Conservation (phyloP, 2,888 invertebrate genomes). For the Drosophila recens region DNA sequence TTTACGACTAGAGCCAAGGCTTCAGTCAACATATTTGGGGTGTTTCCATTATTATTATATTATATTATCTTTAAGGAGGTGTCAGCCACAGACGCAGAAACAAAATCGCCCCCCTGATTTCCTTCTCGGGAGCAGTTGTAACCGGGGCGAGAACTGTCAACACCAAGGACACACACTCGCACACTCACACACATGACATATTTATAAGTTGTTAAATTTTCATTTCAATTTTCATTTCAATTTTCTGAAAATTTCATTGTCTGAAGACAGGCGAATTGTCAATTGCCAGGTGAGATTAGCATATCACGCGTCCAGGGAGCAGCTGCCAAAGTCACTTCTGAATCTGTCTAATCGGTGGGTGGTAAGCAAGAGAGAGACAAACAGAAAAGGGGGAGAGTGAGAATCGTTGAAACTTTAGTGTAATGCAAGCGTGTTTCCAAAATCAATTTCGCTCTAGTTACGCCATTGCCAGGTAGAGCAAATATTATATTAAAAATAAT, state of each 20-base stretch:
- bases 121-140: constrained; percentile 1
- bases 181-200: constrained; percentile 47
- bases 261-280: constrained; percentile 65
- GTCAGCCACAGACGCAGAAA: constrained; percentile 67
- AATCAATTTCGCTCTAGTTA: constrained; percentile 10
- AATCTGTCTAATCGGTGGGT: neutral
- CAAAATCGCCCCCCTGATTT: constrained; percentile 9
- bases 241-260: constrained; percentile 72
- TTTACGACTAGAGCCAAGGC: constrained; percentile 65
- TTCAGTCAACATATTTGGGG: constrained; percentile 44
- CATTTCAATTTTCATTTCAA: constrained; percentile 57
- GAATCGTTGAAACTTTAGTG: neutral
- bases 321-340: constrained; percentile 28
- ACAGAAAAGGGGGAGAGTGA: no score
- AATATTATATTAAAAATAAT: neutral
- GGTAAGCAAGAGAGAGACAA: neutral
- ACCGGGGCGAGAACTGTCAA: constrained; percentile 56
- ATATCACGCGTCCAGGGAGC: constrained; percentile 57
- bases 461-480: neutral
- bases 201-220: constrained; percentile 77
- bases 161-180: constrained; percentile 34
- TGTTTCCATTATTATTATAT: constrained; percentile 68
- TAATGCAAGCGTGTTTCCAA: constrained; percentile 12
- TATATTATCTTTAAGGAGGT: constrained; percentile 71
- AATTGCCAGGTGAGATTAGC: constrained; percentile 75